phyloP scores from a whole-genome alignment of 2,888 invertebrate genomes.

The Cantharis rustica region DNA sequence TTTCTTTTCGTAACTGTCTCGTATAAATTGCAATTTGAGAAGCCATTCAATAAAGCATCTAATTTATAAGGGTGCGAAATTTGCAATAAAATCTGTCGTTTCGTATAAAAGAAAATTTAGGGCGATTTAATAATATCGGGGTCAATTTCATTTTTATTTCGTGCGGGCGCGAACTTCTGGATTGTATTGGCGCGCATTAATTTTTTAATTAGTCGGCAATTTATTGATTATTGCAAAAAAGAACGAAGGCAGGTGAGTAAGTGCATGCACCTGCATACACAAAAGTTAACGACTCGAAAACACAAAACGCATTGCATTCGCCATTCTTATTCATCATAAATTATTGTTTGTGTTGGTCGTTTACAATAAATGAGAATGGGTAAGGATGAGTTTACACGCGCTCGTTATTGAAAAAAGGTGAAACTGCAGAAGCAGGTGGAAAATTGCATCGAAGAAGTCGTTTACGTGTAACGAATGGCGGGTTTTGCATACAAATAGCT shows the following conservation, averaged over 20 bases:
- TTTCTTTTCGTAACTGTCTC: neutral
- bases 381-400: neutral
- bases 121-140: constrained; percentile 5
- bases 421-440: constrained; percentile 15
- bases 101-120: neutral
- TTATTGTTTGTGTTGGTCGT: neutral
- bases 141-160: neutral
- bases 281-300: neutral
- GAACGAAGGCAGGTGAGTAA: neutral
- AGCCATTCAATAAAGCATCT: neutral
- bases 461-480: constrained; percentile 15
- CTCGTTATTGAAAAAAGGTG: constrained; percentile 5
- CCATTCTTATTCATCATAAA: neutral
- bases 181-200: neutral
- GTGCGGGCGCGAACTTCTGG: neutral
- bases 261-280: constrained; percentile 13
- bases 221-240: neutral
- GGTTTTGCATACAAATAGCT: constrained; percentile 16
- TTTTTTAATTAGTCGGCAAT: neutral
- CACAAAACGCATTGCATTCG: neutral
- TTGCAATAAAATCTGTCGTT: constrained; percentile 12
- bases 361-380: neutral
- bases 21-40: neutral
- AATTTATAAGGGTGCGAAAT: constrained; percentile 9
- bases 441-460: constrained; percentile 19